These are phyloP conservation scores for Carassius auratus DNA, from an alignment of 2,113 vertebrate species.

Conservation along the genomic window DNA sequence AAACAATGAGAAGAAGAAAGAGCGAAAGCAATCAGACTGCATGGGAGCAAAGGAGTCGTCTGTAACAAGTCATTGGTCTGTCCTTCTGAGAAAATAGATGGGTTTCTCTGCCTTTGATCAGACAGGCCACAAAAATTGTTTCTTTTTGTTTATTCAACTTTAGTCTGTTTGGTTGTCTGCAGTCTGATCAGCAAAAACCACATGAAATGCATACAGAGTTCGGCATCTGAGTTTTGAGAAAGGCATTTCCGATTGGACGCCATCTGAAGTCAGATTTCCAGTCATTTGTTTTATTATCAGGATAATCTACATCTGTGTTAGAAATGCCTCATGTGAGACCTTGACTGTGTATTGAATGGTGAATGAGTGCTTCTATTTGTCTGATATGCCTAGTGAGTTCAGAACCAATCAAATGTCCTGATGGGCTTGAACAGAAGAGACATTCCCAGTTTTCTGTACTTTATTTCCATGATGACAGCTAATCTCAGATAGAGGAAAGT, in stretches of 20 bases:
- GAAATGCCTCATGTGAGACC: background rate
- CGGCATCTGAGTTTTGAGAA: background rate
- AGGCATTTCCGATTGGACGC: background rate
- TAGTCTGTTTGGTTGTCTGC: background rate
- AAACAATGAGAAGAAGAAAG: slow-evolving; percentile 48
- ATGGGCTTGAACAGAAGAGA: too few species aligned
- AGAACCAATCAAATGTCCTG: too few species aligned
- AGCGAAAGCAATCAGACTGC: slow-evolving; percentile 39
- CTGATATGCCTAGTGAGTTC: background rate
- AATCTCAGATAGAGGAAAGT: too few species aligned
- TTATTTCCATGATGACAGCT: too few species aligned
- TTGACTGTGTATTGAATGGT: background rate
- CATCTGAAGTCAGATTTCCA: background rate
- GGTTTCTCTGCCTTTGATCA: slow-evolving; percentile 2
- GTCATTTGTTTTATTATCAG: background rate
- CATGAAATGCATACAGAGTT: background rate
- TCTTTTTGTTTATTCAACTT: background rate
- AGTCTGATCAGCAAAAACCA: background rate
- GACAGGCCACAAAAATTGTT: background rate
- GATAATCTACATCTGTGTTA: background rate
- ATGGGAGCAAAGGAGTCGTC: slow-evolving; percentile 58
- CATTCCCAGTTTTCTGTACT: too few species aligned
- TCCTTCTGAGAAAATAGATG: slow-evolving; percentile 13
- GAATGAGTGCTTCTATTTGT: background rate
- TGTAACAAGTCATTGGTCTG: slow-evolving; percentile 7